Evolutionary conservation across 2,888 invertebrate genomes (phyloP).

Genomic region (Sturmia bella): DNA sequence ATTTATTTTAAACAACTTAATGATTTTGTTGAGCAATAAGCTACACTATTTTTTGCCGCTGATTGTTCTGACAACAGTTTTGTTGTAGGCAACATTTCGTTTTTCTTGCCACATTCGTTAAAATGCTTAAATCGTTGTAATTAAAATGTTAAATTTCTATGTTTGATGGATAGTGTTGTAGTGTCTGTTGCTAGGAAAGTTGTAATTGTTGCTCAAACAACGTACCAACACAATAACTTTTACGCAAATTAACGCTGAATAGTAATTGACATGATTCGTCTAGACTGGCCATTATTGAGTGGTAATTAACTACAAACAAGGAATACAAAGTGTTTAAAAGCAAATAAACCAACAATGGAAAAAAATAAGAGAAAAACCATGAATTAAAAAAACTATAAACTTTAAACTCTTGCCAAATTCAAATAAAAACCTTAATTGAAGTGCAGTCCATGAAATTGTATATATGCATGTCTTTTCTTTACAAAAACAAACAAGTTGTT

Average conservation of each 20-base stretch:
- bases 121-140: background rate
- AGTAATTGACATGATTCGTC: conserved; percentile 51
- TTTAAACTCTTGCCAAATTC: no score
- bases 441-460: no score
- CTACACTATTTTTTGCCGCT: conserved; percentile 6
- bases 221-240: conserved; percentile 41
- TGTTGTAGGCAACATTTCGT: background rate
- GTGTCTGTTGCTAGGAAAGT: background rate
- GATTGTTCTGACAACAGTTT: background rate
- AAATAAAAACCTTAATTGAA: no score
- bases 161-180: background rate
- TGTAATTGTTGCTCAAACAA: conserved; percentile 43
- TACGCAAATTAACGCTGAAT: conserved; percentile 61
- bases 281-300: conserved; percentile 49
- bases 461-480: no score
- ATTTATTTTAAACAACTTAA: conserved; percentile 44
- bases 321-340: background rate
- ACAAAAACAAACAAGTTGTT: background rate
- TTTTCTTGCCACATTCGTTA: background rate
- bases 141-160: background rate
- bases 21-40: conserved; percentile 45
- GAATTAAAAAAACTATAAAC: no score
- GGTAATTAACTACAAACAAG: conserved; percentile 29
- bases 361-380: no score
- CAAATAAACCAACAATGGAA: background rate